Conservation (phyloP, 2,113 vertebrate species). For the Motacilla tschutschensis region DNA sequence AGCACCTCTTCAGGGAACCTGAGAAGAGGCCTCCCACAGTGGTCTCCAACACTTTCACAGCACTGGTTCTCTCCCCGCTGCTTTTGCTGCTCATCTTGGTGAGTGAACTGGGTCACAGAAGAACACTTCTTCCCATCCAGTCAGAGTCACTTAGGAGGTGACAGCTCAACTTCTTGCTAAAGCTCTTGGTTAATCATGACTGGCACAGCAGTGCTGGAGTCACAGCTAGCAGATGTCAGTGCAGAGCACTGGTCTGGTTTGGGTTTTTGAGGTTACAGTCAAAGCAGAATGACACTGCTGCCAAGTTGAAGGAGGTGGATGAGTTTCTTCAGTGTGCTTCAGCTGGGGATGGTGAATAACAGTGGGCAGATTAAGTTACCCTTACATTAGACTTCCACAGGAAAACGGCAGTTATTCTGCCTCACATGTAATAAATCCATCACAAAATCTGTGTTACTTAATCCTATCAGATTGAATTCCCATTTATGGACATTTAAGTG, state of each 20-base stretch:
- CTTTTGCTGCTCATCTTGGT: constrained; percentile 94
- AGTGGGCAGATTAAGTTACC: not conserved
- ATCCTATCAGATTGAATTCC: not conserved
- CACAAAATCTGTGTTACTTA: not conserved
- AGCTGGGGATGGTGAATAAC: not conserved
- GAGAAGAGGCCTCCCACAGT: constrained; percentile 95
- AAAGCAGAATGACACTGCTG: not conserved
- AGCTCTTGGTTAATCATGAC: not conserved
- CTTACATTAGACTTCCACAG: not conserved
- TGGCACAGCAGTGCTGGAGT: not conserved
- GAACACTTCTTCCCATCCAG: not conserved
- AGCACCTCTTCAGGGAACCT: constrained; percentile 97
- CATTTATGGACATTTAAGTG: not conserved
- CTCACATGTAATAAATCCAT: not conserved
- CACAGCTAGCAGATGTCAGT: not conserved
- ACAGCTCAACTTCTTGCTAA: not conserved
- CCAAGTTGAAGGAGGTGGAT: not conserved
- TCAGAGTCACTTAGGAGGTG: not conserved
- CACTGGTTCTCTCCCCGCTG: constrained; percentile 88
- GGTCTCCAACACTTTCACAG: constrained; percentile 95
- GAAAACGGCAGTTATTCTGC: not conserved
- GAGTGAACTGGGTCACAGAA: constrained; percentile 47
- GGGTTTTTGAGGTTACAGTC: not conserved
- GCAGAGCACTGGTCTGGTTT: not conserved
- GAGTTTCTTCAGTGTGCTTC: not conserved